These are phyloP conservation scores for Galaxea fascicularis DNA, from an alignment of 92 coral and sea anemone genomes.

Conservation along the genomic window DNA sequence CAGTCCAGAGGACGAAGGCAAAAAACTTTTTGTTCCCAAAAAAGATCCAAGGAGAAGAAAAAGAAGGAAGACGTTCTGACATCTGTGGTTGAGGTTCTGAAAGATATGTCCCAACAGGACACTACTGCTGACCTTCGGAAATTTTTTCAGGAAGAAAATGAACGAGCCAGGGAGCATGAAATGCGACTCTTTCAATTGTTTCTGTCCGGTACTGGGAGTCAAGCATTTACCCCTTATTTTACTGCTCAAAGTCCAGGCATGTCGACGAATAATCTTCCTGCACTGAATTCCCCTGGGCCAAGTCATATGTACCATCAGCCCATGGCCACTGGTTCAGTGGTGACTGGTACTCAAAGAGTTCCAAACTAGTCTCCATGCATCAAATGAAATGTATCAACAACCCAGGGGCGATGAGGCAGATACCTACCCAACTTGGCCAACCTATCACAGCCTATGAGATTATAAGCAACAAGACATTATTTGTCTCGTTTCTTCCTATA, in stretches of 20 bases:
- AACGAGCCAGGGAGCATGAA: conserved; percentile 29
- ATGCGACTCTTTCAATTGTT: conserved; percentile 37
- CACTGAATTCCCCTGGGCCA: conserved; percentile 31
- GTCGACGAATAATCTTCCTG: conserved; percentile 23
- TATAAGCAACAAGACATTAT: conserved; percentile 18
- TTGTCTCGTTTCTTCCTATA: not conserved
- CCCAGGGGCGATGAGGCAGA: conserved; percentile 23
- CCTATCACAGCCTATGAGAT: conserved; percentile 21
- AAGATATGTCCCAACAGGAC: conserved; percentile 11
- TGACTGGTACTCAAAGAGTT: conserved; percentile 18
- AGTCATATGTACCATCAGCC: conserved; percentile 22
- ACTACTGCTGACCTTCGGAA: conserved; percentile 17
- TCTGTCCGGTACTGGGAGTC: conserved; percentile 44
- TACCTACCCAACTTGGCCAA: conserved; percentile 27
- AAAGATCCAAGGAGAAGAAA: conserved; percentile 37
- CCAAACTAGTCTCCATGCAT: conserved; percentile 27
- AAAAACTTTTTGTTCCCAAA: conserved; percentile 31
- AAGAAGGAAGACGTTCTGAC: conserved; percentile 35
- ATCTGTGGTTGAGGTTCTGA: conserved; percentile 19
- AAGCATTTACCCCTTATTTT: conserved; percentile 21
- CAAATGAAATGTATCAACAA: conserved; percentile 27
- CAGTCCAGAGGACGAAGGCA: conserved; percentile 29
- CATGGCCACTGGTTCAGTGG: conserved; percentile 16
- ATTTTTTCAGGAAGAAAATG: conserved; percentile 22
- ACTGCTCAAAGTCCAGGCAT: conserved; percentile 19